Evolutionary conservation across 2,888 invertebrate species (phyloP), one percentile per base, ranked within the genome.

Genomic region (Lucinisca nassula): DNA sequence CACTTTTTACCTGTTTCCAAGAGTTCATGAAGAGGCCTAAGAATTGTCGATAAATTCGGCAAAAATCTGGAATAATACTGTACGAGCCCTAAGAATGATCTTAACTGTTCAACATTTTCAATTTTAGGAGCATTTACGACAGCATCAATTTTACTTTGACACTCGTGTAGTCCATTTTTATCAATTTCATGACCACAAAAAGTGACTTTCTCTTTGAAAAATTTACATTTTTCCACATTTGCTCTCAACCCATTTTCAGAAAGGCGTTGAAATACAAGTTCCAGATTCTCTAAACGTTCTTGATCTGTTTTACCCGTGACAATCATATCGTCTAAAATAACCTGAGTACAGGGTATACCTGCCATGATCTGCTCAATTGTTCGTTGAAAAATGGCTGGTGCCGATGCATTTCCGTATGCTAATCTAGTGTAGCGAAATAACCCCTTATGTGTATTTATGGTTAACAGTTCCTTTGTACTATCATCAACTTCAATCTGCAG

Each of bases 401-500:
- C 86, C 1, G 90, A 91, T 8, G 87, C 75, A 3, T 92, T 83
- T n/a, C 91, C 91, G 82, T 82, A 93, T 17, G 86, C 84, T 32
- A 93, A 30, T 14, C 92, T 49, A 38, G 85, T 89, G 55, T 91
- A 92, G 14, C 67, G 49, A 70, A 89, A 90, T 32, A 93, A 78
- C 1, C 92, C 93, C 55, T 82, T 84, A 40, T 90, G 91, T 0
- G 93, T 93, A 45, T 88, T 93, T 17, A 93, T 93, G 0, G 92
- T 88, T 0, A 87, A 45, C 21, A 82, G 74, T 61, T 79, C 37
- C 75, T 81, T 82, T 17, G 78, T 86, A 6, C 55, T 70, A 21
- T 78, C 67, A 49, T 90, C 83, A 14, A 88, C 27, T 38, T 82
- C 74, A 3, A 89, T 35, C 35, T 91, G 85, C 32, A 58, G 73